A percentile compares a stretch with the other conserved stretches of the same genome.
Conservation (phyloP, 2,888 invertebrate species). For the Epirrita christyi region DNA sequence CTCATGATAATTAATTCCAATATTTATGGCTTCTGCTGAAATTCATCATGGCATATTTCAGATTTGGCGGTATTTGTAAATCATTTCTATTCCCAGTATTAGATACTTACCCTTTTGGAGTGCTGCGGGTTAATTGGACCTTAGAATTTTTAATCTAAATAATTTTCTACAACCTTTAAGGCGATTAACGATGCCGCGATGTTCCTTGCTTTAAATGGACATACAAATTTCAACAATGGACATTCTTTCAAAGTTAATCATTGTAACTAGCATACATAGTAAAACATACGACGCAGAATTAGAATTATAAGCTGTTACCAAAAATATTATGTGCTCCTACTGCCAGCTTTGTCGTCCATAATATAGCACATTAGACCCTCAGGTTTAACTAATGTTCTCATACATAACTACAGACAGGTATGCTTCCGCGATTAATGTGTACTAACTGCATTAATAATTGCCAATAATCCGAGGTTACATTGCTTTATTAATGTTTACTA, state of each 20-base stretch:
- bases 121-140: conserved; percentile 28
- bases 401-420: conserved; percentile 51
- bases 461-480: conserved; percentile 36
- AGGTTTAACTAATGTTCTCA: conserved; percentile 54
- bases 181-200: neutral
- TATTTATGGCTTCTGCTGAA: neutral
- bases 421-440: conserved; percentile 55
- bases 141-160: conserved; percentile 30
- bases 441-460: conserved; percentile 60
- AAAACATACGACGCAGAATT: no score
- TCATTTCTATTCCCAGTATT: neutral
- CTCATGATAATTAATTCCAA: conserved; percentile 5
- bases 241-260: no score
- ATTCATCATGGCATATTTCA: conserved; percentile 9
- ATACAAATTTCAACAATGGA: no score
- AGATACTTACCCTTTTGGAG: neutral
- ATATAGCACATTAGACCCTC: conserved; percentile 33
- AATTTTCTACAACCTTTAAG: conserved; percentile 12
- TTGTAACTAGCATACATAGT: no score
- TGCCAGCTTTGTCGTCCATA: conserved; percentile 11
- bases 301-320: no score
- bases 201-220: no score
- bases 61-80: conserved; percentile 1
- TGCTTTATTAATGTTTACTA: conserved; percentile 38
- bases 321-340: conserved; percentile 4